Evolutionary conservation across 2,888 invertebrate species (phyloP), one percentile per base, ranked within the genome.

Genomic region (Cyaniris semiargus): DNA sequence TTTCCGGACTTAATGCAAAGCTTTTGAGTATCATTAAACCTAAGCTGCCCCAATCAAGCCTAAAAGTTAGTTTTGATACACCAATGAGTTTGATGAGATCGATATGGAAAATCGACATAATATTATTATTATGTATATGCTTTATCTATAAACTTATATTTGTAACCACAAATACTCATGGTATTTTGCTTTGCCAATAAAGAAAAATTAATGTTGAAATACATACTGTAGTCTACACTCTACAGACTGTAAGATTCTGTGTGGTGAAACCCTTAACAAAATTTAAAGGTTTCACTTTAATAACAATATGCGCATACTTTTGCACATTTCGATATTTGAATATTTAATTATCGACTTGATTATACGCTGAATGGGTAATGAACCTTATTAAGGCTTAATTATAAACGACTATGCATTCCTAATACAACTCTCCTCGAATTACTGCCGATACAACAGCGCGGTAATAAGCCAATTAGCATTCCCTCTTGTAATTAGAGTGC

Each of bases 381-480:
- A 90, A 89, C 88, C 88, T 90, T 89, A 90, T 91, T 91, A 89
- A 90, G 89, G 90, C 53, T 77, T 91, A 88, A 86, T 88, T 88
- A 88, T 87, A 86, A 85, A 88, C 88, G 86, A 89, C 90, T 90
- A 89, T 88, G 88, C 89, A 88, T 87, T 84, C 86, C 88, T 89
- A 90, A 90, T 90, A 89, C 86, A 86, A 84, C 83, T 82, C 79
- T 81, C 83, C 82, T 81, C 85, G 87, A 89, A 85, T 89, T 86
- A 85, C 84, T 87, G 86, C 86, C 85, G 84, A 87, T 85, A 85
- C 85, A 85, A 86, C 86, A 88, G 85, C 86, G 84, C 84, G 74
- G 74, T 74, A 74, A 74, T 74, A 53, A 74, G 81, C 85, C 87
- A 90, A 89, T 89, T 88, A 87, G 86, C 83, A 84, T 84, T 87